Evolutionary conservation across 2,113 vertebrate species (phyloP), one percentile per base, ranked within the genome.

Genomic region (Pao palembangensis): DNA sequence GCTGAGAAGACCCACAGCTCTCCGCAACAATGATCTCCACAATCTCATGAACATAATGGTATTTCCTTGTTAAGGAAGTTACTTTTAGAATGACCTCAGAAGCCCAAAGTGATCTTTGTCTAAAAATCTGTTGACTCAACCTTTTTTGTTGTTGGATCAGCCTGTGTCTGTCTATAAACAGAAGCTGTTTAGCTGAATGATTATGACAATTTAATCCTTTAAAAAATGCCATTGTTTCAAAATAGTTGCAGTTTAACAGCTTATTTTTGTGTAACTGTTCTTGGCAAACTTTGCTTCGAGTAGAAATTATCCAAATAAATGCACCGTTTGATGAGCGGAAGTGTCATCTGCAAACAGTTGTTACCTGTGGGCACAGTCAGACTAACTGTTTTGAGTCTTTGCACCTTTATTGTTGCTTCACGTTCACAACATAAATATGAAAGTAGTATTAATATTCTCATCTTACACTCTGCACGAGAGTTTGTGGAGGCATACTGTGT

Each of bases 1-100:
- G 58, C 50, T 52, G 31, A 69, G 64, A 49, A 51, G 48, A 38
- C 20, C 63, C 41, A 58, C 34, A 66, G 17, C 42, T 55, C 58
- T 46, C 17, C 12, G 25, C 38, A 8, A 4, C 34, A 4, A 1
- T 57, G n/a, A 15, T 6, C 11, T 53, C 31, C 8, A 18, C 46
- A 48, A 48, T 44, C 43, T 44, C 3, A 44, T 16, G 14, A 44
- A 17, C 16, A 17, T 17, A 44, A 44, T 17, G 6, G 34, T 16
- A 3, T 44, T 44, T 44, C 15, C 23, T n/a, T 44, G 2, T 8
- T 13, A 16, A 38, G 13, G 17, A 18, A n/a, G 16, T 53, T 8
- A 28, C 13, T 28, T 48, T 48, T 31, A 53, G 10, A 14, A 17
- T 17, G 16, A 44, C 43, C 10, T 12, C 8, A 8, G 11, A 38